Base-by-base conservation (phyloP, 2,113 vertebrate species). In the Istiophorus platypterus region DNA sequence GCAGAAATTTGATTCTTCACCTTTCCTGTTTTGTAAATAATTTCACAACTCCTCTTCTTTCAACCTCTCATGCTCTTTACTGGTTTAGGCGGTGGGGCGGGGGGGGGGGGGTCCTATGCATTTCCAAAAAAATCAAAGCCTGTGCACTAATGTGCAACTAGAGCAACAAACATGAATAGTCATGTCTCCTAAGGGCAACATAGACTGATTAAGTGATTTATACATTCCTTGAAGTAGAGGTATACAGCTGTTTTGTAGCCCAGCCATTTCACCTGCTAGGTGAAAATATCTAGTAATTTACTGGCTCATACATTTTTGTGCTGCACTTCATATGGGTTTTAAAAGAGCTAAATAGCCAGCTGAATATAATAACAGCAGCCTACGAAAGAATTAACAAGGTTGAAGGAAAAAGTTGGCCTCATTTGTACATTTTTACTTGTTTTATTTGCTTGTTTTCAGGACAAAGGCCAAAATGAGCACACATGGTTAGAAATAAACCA, bases 101-200 rank as follows among this genome's bases (percentile, higher is more conserved):
- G n/a, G n/a, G n/a, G n/a, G n/a, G n/a, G n/a, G n/a, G n/a, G n/a
- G n/a, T n/a, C n/a, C n/a, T n/a, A n/a, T n/a, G n/a, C n/a, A n/a
- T n/a, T n/a, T n/a, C n/a, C n/a, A n/a, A n/a, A 42, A 65, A 82
- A 37, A 69, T 63, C 68, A 79, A 49, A n/a, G n/a, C n/a, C 17
- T 26, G 15, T 61, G 22, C 42, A 61, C 71, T 75, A 77, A 84
- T 63, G 29, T 3, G 65, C 76, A 75, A 45, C 37, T 20, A 34
- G 12, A 78, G 41, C 4, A 78, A 31, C 18, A 57, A 57, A 31
- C 75, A 13, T 70, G 45, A 63, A 66, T 64, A 74, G 82, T 68
- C 6, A 77, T 7, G 66, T 70, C 39, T 79, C 81, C 56, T 68
- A 5, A 41, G 61, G 72, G 74, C 78, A 69, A 14, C 29, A 61